Evolutionary conservation across 2,888 invertebrate genomes (phyloP), one percentile per base, ranked within the genome.

Genomic region (Eutolmus rufibarbis): DNA sequence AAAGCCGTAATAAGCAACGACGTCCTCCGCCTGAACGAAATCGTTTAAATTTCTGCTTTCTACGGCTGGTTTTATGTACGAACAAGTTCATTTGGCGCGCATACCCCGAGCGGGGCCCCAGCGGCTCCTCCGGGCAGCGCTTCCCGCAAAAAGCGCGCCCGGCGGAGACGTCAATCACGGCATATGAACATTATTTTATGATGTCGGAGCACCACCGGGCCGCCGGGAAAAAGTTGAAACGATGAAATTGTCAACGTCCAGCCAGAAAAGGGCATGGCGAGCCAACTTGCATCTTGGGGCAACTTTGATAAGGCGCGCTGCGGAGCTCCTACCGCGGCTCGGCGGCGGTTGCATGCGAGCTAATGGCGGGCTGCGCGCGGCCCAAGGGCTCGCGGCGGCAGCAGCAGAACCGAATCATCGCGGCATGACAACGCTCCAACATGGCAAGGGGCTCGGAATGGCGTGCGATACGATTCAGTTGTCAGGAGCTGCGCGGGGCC

Each of bases 381-480:
- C 46, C 43, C n/a, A 40, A 28, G 46, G 85, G 57, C n/a, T 43
- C n/a, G 37, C 37, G 43, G 23, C 19, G 19, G 37, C 23, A 46
- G 19, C 85, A 31, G 40, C 16, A 8, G 85, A 85, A 46, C 46
- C 40, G 51, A 74, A 74, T 85, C 46, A 85, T 74, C 37, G 78
- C 79, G 23, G 74, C 79, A 87, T 66, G 87, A 74, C 77, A 87
- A 77, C 37, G 37, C 57, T 76, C 77, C 57, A 77, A 84, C 23
- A 82, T 76, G 76, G 78, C 12, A 78, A 57, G 57, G 16, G 51
- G 57, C 23, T 77, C 5, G 28, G 43, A 79, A 86, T 79, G 74
- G 84, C 87, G 87, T 87, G 87, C 87, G 82, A 56, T 87, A 87
- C 87, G 84, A 87, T 84, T 87, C 87, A 87, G 76, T 77, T 87